Evolutionary conservation across 2,888 invertebrate genomes (phyloP), one percentile per base, ranked within the genome.

Genomic region (Leistus spinibarbis): DNA sequence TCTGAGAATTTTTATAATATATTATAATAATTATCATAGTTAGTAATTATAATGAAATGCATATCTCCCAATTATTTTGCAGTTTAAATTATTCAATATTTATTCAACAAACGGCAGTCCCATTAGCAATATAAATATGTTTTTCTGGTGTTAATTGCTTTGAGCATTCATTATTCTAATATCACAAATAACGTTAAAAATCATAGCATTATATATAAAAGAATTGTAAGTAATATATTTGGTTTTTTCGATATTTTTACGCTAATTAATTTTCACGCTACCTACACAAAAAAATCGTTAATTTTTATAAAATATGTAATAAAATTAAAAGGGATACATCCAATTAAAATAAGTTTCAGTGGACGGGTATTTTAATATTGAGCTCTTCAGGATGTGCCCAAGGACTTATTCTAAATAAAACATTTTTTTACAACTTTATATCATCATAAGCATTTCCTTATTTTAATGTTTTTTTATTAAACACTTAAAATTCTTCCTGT

Each of bases 231-330:
- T 40, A 40, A 10, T 27, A 57, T 65, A 72, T 66, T 66, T 56
- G 24, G 17, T 57, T 72, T 72, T 65, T 56, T 72, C 66, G 54
- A 72, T 72, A 72, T 72, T 66, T 40, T 72, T 24, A 72, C 72
- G 72, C 57, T 56, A 72, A 72, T 72, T 72, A 72, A 72, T 72
- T 72, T 72, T 72, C 22, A 72, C 72, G 72, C 57, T 57, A 17
- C 20, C 56, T 56, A 66, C 56, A 20, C 65, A 72, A 23, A 54
- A 56, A 66, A 66, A 72, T 72, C 72, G 72, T 72, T 72, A 72
- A 66, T 72, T 72, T 72, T 72, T 72, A 72, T 72, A 65, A 65
- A 72, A 72, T 56, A 71, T 64, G 56, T 64, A 72, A 65, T 72
- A 65, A 72, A 72, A 65, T 54, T 57, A 62, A 70, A 20, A 63